Evolutionary conservation across 1,140 invertebrate genomes (phyloP).

Genomic region (Papilio aristodemus): DNA sequence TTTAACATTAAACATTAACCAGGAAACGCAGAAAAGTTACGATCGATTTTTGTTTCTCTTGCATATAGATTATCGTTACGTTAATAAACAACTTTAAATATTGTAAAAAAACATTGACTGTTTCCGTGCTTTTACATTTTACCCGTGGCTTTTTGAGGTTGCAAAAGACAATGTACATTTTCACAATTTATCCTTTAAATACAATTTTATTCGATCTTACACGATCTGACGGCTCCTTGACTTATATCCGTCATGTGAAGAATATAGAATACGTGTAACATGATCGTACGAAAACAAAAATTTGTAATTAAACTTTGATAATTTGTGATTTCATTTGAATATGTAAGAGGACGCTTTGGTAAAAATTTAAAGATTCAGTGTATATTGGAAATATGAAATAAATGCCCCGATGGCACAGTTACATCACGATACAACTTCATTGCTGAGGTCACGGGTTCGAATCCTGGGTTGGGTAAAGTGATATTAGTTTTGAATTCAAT

Average conservation of each 20-base stretch:
- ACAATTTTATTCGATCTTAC: too few species aligned
- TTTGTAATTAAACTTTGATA: not conserved
- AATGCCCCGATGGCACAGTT: too few species aligned
- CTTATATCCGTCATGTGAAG: not conserved
- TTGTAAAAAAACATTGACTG: not conserved
- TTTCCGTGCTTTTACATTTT: not conserved
- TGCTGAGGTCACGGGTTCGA: too few species aligned
- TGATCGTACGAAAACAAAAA: not conserved
- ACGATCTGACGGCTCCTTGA: not conserved
- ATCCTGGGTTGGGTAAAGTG: too few species aligned
- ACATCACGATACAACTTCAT: too few species aligned
- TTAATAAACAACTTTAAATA: not conserved
- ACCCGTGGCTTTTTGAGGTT: not conserved
- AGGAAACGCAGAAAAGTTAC: constrained; percentile 9
- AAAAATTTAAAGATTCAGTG: too few species aligned
- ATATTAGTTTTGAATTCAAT: too few species aligned
- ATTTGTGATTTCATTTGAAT: too few species aligned
- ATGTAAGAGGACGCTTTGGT: too few species aligned
- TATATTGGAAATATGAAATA: too few species aligned
- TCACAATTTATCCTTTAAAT: not conserved
- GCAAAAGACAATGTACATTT: not conserved
- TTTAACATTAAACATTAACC: constrained; percentile 7
- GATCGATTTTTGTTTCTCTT: not conserved
- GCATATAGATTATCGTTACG: not conserved
- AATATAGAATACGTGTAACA: not conserved